Percentiles rank a stretch among this genome's conserved stretches.
These are phyloP conservation scores for Calyptommatus sinebrachiatus DNA, from an alignment of 2,113 vertebrate genomes.

Conservation along the genomic window DNA sequence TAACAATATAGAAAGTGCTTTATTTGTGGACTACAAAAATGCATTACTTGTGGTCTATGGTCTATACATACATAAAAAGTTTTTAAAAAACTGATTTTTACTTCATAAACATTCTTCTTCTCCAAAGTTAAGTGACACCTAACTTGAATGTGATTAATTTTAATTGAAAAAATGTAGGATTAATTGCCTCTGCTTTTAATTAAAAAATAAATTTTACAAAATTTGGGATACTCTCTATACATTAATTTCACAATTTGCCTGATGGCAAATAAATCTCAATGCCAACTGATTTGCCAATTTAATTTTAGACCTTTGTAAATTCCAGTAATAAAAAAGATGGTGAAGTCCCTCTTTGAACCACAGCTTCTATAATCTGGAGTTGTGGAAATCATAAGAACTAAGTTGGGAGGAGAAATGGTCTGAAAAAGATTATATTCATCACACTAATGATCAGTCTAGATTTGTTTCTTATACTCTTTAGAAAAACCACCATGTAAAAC, in stretches of 20 bases:
- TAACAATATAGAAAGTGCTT: no score
- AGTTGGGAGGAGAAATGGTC: no score
- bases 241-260: not conserved
- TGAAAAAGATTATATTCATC: not conserved
- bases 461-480: not conserved
- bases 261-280: not conserved
- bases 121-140: not conserved
- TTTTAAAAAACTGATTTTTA: no score
- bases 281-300: not conserved
- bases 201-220: not conserved
- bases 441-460: not conserved
- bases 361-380: no score
- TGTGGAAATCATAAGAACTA: not conserved
- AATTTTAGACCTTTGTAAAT: not conserved
- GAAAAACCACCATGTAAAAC: not conserved
- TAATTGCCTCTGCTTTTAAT: not conserved
- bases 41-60: no score
- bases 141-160: not conserved
- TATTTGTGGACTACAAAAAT: no score
- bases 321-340: no score
- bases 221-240: no score
- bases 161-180: not conserved
- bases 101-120: not conserved
- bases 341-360: no score
- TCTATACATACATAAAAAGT: no score